Conservation (phyloP, 2,888 invertebrate species). For the Bursaphelenchus okinawaensis region DNA sequence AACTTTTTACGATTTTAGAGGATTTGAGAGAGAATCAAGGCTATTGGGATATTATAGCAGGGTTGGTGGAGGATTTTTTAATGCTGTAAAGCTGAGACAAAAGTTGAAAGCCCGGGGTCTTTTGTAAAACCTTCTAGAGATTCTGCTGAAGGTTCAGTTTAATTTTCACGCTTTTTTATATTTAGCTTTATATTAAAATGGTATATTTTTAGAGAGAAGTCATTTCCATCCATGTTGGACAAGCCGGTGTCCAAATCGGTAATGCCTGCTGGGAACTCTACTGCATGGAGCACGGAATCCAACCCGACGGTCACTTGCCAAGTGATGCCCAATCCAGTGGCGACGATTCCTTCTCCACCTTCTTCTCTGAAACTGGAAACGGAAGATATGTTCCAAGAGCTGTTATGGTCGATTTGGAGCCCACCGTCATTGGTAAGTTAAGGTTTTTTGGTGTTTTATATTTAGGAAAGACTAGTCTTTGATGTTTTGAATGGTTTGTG, state of each 20-base stretch:
- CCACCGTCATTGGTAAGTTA: conserved; percentile 64
- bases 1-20: too few relatives aligned
- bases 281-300: conserved; percentile 36
- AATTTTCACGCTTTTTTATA: too few relatives aligned
- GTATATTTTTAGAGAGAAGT: conserved; percentile 22
- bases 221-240: conserved; percentile 27
- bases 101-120: too few relatives aligned
- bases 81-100: too few relatives aligned
- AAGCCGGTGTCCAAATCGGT: conserved; percentile 39
- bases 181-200: too few relatives aligned
- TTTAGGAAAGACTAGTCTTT: background rate
- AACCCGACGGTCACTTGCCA: conserved; percentile 16
- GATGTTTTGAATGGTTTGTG: background rate
- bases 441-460: background rate
- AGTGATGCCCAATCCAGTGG: background rate
- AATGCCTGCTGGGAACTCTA: conserved; percentile 42
- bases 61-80: too few relatives aligned
- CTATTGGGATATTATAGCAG: too few relatives aligned
- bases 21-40: too few relatives aligned
- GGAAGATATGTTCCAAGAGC: conserved; percentile 77
- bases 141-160: too few relatives aligned
- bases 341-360: conserved; percentile 82
- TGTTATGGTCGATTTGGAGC: conserved; percentile 88
- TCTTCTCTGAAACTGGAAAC: conserved; percentile 66
- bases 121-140: too few relatives aligned